phyloP scores from a whole-genome alignment of 2,888 invertebrate species.

The Seira musarum region DNA sequence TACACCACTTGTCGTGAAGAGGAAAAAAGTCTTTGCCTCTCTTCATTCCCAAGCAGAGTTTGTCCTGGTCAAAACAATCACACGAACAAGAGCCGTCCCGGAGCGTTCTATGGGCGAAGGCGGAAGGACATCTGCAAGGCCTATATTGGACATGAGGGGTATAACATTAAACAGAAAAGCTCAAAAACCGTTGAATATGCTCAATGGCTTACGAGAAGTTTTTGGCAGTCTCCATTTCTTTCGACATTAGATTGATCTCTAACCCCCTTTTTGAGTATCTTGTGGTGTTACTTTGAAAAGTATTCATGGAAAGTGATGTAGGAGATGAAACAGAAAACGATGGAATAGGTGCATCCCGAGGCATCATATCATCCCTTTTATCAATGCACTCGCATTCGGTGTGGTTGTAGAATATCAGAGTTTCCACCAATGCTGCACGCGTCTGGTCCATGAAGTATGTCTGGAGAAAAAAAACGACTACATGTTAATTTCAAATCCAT shows the following conservation, averaged over 20 bases:
- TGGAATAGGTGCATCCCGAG: slow-evolving; percentile 62
- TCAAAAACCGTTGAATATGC: neutral
- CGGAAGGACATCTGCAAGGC: slow-evolving; percentile 84
- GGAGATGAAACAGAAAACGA: neutral
- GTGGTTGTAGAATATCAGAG: slow-evolving; percentile 81
- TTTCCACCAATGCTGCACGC: slow-evolving; percentile 74
- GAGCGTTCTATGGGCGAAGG: slow-evolving; percentile 77
- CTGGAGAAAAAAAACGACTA: slow-evolving; percentile 41
- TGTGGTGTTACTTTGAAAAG: slow-evolving; percentile 17
- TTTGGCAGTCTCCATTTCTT: too few species aligned
- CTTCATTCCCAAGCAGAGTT: slow-evolving; percentile 81
- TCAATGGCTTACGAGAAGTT: too few species aligned
- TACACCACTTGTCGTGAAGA: slow-evolving; percentile 79
- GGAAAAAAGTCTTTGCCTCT: slow-evolving; percentile 85
- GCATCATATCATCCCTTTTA: slow-evolving; percentile 70
- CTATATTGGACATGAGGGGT: slow-evolving; percentile 72
- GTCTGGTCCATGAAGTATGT: slow-evolving; percentile 62
- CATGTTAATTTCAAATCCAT: neutral
- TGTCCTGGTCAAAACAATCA: slow-evolving; percentile 82
- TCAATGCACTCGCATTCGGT: slow-evolving; percentile 82
- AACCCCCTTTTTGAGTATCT: too few species aligned
- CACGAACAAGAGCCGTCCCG: slow-evolving; percentile 79
- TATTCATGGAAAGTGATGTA: neutral
- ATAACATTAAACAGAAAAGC: neutral
- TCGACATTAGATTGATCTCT: slow-evolving; percentile 8